Base-by-base conservation (phyloP, 2,888 invertebrate species). In the Drosophila hamatofila region DNA sequence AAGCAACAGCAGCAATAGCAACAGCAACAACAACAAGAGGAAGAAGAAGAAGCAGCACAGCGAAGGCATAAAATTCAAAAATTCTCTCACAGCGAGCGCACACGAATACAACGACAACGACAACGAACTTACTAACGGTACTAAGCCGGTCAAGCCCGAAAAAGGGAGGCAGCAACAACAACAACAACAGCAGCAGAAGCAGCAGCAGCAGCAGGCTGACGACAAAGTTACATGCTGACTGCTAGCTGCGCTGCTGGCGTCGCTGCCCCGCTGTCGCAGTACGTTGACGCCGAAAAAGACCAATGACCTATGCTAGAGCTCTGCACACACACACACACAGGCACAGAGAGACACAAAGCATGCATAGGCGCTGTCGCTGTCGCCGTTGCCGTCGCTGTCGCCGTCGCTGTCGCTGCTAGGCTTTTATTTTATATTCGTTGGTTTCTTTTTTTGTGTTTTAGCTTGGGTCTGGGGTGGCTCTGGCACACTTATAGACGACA, bases 231-330 rank as follows among this genome's bases (percentile, higher is more conserved):
- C 86, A 88, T 83, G 87, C 83, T 77, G 88, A 70, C 67, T 71
- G 65, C 69, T 54, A 77, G 65, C 60, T 60, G 44, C 70, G 76
- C 48, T 64, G 78, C 67, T 59, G 58, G 46, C 74, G 58, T 62
- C 69, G 83, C 73, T 70, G 78, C 62, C 64, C 58, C 79, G 84
- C 82, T 81, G 87, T 77, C 90, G 83, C 79, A 81, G 86, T 91
- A 91, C 92, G 92, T 92, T 91, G 91, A 92, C 92, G 92, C 91
- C 91, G 90, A 91, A 91, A 91, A 91, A 91, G 91, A 92, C 91
- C 92, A 91, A 91, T 92, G 91, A 91, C 91, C 91, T 91, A 91
- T 91, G 91, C 86, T 90, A 88, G 91, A 88, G 88, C 80, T 44
- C 58, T 48, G 65, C 70, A 73, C 73, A 66, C 44, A 75, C 49